Evolutionary conservation across 2,888 invertebrate species (phyloP).

Genomic region (Notodonta dromedarius): DNA sequence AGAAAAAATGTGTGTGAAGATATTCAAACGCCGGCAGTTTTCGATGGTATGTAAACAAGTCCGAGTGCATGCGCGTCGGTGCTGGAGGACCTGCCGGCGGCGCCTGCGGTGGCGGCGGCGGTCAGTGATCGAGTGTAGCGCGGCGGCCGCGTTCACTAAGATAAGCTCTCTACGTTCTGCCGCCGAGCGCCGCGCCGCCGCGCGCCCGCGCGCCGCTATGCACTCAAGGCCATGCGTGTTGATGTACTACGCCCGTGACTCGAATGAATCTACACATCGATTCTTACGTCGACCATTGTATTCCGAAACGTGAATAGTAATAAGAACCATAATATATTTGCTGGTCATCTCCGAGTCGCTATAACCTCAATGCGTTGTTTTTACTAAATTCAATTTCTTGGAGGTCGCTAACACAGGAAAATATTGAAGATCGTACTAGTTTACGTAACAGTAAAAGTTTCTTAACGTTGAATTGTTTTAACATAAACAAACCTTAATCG

Average conservation of each 20-base stretch:
- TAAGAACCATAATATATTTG: constrained; percentile 28
- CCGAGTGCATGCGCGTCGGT: constrained; percentile 43
- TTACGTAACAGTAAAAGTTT: too few relatives aligned
- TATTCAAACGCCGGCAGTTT: constrained; percentile 55
- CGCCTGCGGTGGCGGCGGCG: constrained; percentile 48
- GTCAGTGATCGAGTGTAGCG: constrained; percentile 65
- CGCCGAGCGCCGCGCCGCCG: constrained; percentile 35
- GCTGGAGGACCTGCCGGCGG: constrained; percentile 35
- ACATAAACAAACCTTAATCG: too few relatives aligned
- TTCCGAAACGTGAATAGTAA: constrained; percentile 60
- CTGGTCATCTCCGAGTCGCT: constrained; percentile 13
- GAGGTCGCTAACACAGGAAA: too few relatives aligned
- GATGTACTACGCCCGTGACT: constrained; percentile 71
- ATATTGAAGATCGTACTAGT: too few relatives aligned
- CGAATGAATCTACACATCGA: constrained; percentile 63
- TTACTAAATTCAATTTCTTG: too few relatives aligned
- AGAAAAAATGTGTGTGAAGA: constrained; percentile 22
- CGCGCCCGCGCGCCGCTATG: constrained; percentile 37
- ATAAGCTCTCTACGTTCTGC: constrained; percentile 61
- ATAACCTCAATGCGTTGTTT: background rate
- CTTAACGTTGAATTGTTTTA: too few relatives aligned
- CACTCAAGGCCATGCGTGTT: constrained; percentile 70
- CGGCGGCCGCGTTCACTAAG: constrained; percentile 57
- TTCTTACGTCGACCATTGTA: constrained; percentile 62
- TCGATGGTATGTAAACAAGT: constrained; percentile 66